Evolutionary conservation across 1,140 invertebrate species (phyloP).

Genomic region (Pseudomyrmex gracilis): DNA sequence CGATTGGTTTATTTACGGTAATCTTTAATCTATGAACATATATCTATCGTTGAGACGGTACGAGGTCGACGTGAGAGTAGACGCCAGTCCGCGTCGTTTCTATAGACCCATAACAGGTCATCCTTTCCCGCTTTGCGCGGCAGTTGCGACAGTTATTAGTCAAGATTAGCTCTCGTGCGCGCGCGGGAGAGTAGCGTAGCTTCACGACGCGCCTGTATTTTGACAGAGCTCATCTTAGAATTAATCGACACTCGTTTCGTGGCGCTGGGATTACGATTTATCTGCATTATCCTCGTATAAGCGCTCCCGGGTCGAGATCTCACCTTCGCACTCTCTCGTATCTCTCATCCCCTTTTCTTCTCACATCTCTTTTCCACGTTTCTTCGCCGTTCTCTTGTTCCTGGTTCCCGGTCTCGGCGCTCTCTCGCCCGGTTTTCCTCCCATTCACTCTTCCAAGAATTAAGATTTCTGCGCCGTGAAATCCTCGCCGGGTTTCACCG

Average conservation of each 20-base stretch:
- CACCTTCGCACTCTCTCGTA: background rate
- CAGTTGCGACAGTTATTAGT: constrained; percentile 82
- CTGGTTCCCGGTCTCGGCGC: constrained; percentile 8
- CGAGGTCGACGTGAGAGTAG: constrained; percentile 21
- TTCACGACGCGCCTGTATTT: constrained; percentile 77
- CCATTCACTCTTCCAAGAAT: constrained; percentile 70
- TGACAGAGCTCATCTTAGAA: constrained; percentile 83
- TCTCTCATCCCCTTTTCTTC: background rate
- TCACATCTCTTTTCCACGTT: constrained; percentile 11
- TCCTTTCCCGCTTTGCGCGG: constrained; percentile 48
- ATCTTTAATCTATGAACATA: constrained; percentile 70
- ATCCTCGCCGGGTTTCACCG: constrained; percentile 72
- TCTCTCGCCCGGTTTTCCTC: constrained; percentile 30
- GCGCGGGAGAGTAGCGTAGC: constrained; percentile 68
- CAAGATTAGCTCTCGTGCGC: constrained; percentile 80
- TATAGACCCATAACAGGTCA: constrained; percentile 60
- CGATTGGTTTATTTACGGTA: constrained; percentile 69
- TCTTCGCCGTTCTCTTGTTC: background rate
- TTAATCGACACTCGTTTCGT: constrained; percentile 82
- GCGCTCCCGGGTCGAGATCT: background rate
- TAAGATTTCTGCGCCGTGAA: constrained; percentile 76
- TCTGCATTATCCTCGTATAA: constrained; percentile 79
- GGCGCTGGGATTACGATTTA: constrained; percentile 82
- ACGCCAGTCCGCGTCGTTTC: constrained; percentile 33
- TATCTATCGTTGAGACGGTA: constrained; percentile 54